Base-by-base conservation (phyloP, 2,888 invertebrate species). In the Catocala fraxini region DNA sequence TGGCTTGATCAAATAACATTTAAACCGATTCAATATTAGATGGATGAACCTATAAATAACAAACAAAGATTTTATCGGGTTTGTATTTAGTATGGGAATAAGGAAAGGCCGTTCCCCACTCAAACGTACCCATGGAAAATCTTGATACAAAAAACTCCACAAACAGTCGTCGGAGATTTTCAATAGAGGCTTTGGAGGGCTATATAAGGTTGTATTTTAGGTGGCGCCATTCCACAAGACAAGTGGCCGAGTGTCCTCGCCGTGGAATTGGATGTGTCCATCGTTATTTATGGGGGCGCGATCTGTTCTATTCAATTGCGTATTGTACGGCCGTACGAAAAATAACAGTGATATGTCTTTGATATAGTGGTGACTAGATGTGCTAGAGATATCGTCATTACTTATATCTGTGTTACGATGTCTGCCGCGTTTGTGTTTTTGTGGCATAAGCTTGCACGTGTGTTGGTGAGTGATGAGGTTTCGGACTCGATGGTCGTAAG, bases 221-320 rank as follows among this genome's bases (percentile, higher is more conserved):
- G 43, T 43, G 64, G 68, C 68, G 73, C 73, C 76, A 70, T 79
- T 79, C 71, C 68, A 55, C 70, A 79, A 81, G 80, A 78, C 73
- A 74, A 73, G 79, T 73, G 80, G 77, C 68, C 80, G 67, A 73
- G 61, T 74, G 75, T 74, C 76, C 74, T 71, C 71, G 60, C 70
- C 72, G 78, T 77, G 77, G 77, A 84, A 85, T 85, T 84, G 85
- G 80, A 84, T 84, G 77, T 82, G 85, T 84, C 85, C 84, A 78
- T 82, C 73, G 75, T 81, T 84, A 85, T 85, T 85, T 84, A 85
- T 85, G 68, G 70, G 79, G 63, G 57, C 52, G 46, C 77, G 67
- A 73, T 75, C 67, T 75, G 75, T 77, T 78, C 77, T 75, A 75
- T 77, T 82, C 77, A 76, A 80, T 74, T 75, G 73, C 69, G 68